Evolutionary conservation across 2,888 invertebrate species (phyloP).

Genomic region (Drosophila anomalata): DNA sequence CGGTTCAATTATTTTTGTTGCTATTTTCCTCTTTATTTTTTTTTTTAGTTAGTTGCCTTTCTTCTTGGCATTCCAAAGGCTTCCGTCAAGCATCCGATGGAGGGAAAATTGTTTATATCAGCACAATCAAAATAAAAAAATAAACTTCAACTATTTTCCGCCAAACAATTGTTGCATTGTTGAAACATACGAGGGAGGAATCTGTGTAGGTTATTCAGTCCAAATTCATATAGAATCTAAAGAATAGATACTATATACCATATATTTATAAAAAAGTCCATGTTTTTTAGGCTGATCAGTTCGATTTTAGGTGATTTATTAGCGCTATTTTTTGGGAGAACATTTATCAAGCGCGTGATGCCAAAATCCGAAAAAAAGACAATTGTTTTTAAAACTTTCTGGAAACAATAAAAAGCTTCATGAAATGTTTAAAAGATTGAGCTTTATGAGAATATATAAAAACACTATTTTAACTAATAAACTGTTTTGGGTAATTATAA

Average conservation of each 20-base stretch:
- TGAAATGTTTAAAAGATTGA: not conserved
- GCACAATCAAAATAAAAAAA: conserved; percentile 69
- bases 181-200: conserved; percentile 5
- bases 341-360: conserved; percentile 34
- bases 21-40: not conserved
- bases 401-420: not conserved
- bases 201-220: conserved; percentile 14
- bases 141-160: conserved; percentile 65
- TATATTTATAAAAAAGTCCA: conserved; percentile 12
- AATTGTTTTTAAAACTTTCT: not conserved
- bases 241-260: conserved; percentile 19
- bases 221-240: conserved; percentile 12
- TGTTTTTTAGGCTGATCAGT: conserved; percentile 37
- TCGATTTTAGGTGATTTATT: conserved; percentile 58
- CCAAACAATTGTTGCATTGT: conserved; percentile 64
- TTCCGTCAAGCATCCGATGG: conserved; percentile 65
- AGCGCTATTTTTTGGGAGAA: conserved; percentile 56
- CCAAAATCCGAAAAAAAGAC: not conserved
- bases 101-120: conserved; percentile 68
- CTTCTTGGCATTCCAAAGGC: conserved; percentile 57
- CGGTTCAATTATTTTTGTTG: conserved; percentile 36
- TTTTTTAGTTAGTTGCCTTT: conserved; percentile 41
- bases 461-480: not conserved
- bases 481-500: not conserved
- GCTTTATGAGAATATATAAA: not conserved